phyloP scores from a whole-genome alignment of 2,797 vertebrate genomes.

The Chiloscyllium punctatum region DNA sequence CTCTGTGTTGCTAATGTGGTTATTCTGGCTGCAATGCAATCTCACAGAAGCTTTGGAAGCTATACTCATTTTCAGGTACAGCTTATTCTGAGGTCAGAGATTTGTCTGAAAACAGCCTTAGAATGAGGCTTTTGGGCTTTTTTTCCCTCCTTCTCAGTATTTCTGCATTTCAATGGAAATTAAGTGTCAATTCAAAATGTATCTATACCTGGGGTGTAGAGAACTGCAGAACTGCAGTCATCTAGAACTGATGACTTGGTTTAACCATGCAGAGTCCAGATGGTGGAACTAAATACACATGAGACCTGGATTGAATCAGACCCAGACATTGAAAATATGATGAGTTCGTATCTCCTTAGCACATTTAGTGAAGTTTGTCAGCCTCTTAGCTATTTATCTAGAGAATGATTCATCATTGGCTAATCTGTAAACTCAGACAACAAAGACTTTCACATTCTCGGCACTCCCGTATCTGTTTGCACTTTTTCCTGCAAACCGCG shows the following conservation, averaged over 20 bases:
- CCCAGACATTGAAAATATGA: neutral
- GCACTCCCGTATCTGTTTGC: slow-evolving; percentile 23
- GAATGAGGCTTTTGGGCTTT: neutral
- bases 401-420: slow-evolving; percentile 24
- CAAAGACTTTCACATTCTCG: slow-evolving; percentile 17
- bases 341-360: slow-evolving; percentile 10
- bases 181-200: neutral
- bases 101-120: too few species aligned
- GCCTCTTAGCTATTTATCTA: slow-evolving; percentile 26
- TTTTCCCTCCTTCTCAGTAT: neutral
- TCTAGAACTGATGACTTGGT: neutral
- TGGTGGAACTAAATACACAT: neutral
- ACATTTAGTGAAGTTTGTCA: neutral
- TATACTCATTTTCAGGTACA: neutral
- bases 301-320: neutral
- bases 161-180: neutral
- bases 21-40: neutral
- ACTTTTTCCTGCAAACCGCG: neutral
- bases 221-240: too few species aligned
- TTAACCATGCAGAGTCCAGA: neutral
- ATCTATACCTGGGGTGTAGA: neutral
- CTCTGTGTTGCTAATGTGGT: too few species aligned
- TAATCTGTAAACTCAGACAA: slow-evolving; percentile 18
- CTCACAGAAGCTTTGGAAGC: neutral
- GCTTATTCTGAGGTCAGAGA: neutral